A percentile compares a stretch with the other conserved stretches of the same genome.
Evolutionary conservation across 2,113 vertebrate species (phyloP).

Genomic region (Pampusana beccarii): DNA sequence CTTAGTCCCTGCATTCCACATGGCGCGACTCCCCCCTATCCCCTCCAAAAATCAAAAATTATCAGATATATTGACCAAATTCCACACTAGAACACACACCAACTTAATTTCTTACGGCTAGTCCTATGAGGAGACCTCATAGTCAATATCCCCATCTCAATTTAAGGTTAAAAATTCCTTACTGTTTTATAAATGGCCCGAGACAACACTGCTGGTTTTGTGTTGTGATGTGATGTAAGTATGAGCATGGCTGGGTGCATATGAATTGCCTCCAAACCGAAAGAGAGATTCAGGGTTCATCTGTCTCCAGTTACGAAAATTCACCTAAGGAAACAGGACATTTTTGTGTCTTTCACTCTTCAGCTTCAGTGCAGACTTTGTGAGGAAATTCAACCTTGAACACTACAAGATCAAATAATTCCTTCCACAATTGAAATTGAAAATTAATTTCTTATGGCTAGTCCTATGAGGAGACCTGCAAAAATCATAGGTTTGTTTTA

Average conservation of each 20-base stretch:
- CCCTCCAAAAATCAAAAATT: background rate
- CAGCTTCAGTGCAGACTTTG: background rate
- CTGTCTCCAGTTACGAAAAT: background rate
- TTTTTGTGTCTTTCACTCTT: background rate
- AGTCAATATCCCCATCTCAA: background rate
- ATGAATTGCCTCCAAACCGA: background rate
- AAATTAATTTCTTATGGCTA: background rate
- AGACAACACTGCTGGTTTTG: background rate
- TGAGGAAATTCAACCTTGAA: background rate
- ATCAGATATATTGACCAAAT: background rate
- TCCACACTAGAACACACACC: background rate
- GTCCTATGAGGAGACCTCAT: too few species aligned
- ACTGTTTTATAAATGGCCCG: too few species aligned
- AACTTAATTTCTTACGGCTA: too few species aligned
- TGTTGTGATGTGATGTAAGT: background rate
- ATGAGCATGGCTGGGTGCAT: background rate
- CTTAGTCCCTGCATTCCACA: background rate
- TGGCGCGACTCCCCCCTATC: accelerated
- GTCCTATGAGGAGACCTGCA: accelerated
- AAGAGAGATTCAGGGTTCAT: background rate
- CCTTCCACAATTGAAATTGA: background rate
- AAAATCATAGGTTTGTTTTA: accelerated
- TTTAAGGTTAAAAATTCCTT: background rate
- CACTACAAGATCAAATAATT: background rate
- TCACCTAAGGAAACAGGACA: background rate